Percentiles rank a stretch among this genome's conserved stretches.
Conservation (phyloP, 2,113 vertebrate species). For the Condylura cristata region DNA sequence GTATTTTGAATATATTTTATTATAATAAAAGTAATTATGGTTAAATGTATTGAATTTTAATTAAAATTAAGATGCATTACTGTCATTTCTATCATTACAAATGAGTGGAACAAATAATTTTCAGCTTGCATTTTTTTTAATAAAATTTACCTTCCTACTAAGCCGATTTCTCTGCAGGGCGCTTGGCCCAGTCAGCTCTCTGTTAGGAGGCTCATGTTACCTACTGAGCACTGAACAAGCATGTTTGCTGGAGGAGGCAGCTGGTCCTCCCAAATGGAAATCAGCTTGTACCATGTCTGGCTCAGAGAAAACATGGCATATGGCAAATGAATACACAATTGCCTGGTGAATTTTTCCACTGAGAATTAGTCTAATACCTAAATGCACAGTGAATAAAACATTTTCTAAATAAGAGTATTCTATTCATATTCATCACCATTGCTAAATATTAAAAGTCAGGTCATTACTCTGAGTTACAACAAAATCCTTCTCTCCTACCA, state of each 20-base stretch:
- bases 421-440: constrained; percentile 40
- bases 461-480: constrained; percentile 28
- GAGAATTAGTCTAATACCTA: constrained; percentile 59
- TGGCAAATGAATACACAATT: constrained; percentile 69
- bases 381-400: constrained; percentile 59
- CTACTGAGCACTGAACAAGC: not conserved
- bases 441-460: constrained; percentile 45
- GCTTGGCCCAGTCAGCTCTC: not conserved
- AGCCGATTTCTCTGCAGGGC: not conserved
- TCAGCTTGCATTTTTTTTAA: not conserved
- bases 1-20: not conserved
- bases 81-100: not conserved
- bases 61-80: constrained; percentile 11
- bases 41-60: not conserved
- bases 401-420: constrained; percentile 61
- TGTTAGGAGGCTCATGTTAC: not conserved
- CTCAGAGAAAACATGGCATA: constrained; percentile 48
- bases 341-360: constrained; percentile 47
- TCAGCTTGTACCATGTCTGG: constrained; percentile 60
- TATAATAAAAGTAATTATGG: not conserved
- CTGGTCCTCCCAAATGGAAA: constrained; percentile 67
- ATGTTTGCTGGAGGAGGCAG: constrained; percentile 24
- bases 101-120: not conserved
- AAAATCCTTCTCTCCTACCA: constrained; percentile 34
- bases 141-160: constrained; percentile 12